These are phyloP conservation scores for Lamprotornis superbus DNA, from an alignment of 2,113 vertebrate species.

Conservation along the genomic window DNA sequence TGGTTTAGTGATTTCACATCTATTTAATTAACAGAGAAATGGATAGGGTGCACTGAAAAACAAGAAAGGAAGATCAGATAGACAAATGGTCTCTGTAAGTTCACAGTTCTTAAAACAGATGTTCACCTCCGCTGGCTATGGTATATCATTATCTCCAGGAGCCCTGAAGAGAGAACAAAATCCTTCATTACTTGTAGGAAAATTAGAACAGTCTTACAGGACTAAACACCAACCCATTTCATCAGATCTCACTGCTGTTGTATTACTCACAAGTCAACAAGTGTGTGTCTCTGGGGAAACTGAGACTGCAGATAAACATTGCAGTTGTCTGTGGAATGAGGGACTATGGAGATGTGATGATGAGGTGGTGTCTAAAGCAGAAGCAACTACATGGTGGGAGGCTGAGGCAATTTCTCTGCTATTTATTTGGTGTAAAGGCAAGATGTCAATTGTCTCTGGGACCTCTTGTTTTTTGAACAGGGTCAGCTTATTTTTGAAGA, in stretches of 20 bases:
- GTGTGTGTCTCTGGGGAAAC: not conserved
- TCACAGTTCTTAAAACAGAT: constrained; percentile 73
- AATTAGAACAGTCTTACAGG: not conserved
- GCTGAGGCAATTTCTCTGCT: not conserved
- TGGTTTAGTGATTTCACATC: constrained; percentile 63
- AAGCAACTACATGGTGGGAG: not conserved
- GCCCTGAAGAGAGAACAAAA: constrained; percentile 63
- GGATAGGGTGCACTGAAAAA: constrained; percentile 48
- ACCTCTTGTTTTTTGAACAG: not conserved
- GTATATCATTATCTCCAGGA: constrained; percentile 69
- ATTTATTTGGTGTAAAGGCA: not conserved
- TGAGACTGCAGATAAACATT: not conserved
- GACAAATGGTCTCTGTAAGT: constrained; percentile 70
- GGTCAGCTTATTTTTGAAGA: not conserved
- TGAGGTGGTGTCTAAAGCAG: not conserved
- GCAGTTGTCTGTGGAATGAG: not conserved
- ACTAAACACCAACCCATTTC: not conserved
- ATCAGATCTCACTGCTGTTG: not conserved
- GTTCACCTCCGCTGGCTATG: constrained; percentile 64
- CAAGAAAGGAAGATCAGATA: constrained; percentile 64
- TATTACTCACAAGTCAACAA: not conserved
- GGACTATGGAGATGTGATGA: not conserved
- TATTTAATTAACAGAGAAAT: constrained; percentile 72
- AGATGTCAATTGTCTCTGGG: not conserved
- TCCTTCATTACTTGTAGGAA: constrained; percentile 23